phyloP scores from a whole-genome alignment of 2,888 invertebrate genomes.

The Calliopum simillimum region DNA sequence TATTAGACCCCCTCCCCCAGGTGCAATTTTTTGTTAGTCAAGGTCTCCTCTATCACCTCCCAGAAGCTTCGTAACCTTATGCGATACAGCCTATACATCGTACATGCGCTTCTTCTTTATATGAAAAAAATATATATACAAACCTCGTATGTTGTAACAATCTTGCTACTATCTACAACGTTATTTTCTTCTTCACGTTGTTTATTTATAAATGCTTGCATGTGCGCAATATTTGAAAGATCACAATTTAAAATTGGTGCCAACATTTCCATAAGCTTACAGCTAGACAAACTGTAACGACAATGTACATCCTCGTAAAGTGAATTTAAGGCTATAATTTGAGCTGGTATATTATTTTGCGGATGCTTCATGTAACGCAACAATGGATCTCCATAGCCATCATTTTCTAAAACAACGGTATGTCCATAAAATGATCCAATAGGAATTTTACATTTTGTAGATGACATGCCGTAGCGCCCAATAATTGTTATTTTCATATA shows the following conservation, averaged over 20 bases:
- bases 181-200: constrained; percentile 72
- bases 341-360: constrained; percentile 65
- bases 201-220: constrained; percentile 83
- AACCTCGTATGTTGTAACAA: constrained; percentile 70
- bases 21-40: too few relatives aligned
- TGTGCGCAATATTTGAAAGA: constrained; percentile 83
- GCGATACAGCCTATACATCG: too few relatives aligned
- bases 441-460: constrained; percentile 89
- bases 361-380: constrained; percentile 60
- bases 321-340: constrained; percentile 75
- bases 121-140: not conserved
- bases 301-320: constrained; percentile 84
- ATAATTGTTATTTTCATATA: constrained; percentile 93
- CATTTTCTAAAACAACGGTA: constrained; percentile 80
- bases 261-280: constrained; percentile 83
- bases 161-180: constrained; percentile 67
- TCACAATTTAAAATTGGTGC: constrained; percentile 83
- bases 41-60: too few relatives aligned
- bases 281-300: constrained; percentile 85
- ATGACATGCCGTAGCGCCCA: constrained; percentile 91
- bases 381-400: constrained; percentile 66
- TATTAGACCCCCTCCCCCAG: too few relatives aligned
- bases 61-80: too few relatives aligned
- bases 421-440: constrained; percentile 95
- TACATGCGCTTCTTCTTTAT: too few relatives aligned